Conservation (phyloP, 2,888 invertebrate genomes). For the Mamestra brassicae region DNA sequence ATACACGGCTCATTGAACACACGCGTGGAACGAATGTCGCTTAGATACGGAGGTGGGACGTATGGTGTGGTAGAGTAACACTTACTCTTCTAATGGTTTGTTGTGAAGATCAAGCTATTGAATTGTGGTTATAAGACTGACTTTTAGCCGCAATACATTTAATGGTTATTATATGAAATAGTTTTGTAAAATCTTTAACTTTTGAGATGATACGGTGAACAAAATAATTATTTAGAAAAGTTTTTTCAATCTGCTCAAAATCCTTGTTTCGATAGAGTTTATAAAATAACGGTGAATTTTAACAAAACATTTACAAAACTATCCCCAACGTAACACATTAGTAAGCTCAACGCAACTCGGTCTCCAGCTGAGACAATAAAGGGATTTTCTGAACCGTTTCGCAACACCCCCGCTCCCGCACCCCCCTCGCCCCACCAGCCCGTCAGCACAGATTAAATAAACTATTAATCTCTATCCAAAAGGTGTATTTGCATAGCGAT, state of each 20-base stretch:
- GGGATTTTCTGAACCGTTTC: constrained; percentile 52
- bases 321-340: constrained; percentile 33
- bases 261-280: too few relatives aligned
- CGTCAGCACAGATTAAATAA: constrained; percentile 66
- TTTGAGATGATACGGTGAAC: too few relatives aligned
- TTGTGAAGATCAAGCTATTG: constrained; percentile 11
- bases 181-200: neutral
- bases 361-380: constrained; percentile 58
- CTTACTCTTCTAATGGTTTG: constrained; percentile 19
- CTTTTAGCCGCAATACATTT: neutral
- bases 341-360: constrained; percentile 37
- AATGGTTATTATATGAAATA: neutral
- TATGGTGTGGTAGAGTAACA: constrained; percentile 28
- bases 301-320: neutral
- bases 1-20: constrained; percentile 66
- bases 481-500: constrained; percentile 67
- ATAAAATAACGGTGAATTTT: neutral
- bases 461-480: constrained; percentile 67
- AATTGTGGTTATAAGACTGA: neutral
- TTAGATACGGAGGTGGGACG: constrained; percentile 53
- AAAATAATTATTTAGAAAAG: too few relatives aligned
- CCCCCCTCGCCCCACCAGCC: constrained; percentile 8
- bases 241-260: too few relatives aligned
- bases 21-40: constrained; percentile 66
- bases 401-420: constrained; percentile 26